Base-by-base conservation (phyloP, 2,888 invertebrate genomes). In the Epistrophe eligans region DNA sequence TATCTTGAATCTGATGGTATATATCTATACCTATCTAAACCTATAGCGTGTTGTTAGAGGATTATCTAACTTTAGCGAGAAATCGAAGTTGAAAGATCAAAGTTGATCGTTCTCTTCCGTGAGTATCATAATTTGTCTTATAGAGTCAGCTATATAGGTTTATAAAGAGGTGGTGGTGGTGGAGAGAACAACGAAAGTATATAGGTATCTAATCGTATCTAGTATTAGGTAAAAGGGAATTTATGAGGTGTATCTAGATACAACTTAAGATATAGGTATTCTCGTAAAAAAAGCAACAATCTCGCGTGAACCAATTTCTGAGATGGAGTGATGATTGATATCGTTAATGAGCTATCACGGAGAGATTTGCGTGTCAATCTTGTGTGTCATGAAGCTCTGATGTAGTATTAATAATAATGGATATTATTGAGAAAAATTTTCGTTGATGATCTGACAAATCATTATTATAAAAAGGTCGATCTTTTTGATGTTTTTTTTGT, bases 21-120 rank as follows among this genome's bases (percentile, higher is more conserved):
- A 67, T 9, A 38, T 3, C 9, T n/a, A 19, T 32, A 57, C 38
- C 11, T 19, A 24, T 3, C 24, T 24, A 24, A 2, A 24, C 24
- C 24, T 24, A 24, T 24, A 55, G 70, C 55, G 76, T 70, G 74
- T 77, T 76, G 70, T 83, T 76, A 32, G 70, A 40, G 79, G 79
- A 88, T 87, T 87, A 87, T 87, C 83, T 83, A 87, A 87, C 87
- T 87, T 83, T 83, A 74, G 87, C 83, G 72, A 79, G 85, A 85
- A 82, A 85, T 85, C 85, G 71, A 85, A 85, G 87, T 87, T 87
- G 83, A 87, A 87, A 87, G 87, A 87, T 87, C 87, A 87, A 87
- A 87, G 87, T 87, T 87, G 87, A 87, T 83, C 87, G 87, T 82
- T 79, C 85, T 64, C 82, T 85, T 82, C 87, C 87, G 87, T 87